Conservation (phyloP, 2,113 vertebrate genomes). For the Solea senegalensis region DNA sequence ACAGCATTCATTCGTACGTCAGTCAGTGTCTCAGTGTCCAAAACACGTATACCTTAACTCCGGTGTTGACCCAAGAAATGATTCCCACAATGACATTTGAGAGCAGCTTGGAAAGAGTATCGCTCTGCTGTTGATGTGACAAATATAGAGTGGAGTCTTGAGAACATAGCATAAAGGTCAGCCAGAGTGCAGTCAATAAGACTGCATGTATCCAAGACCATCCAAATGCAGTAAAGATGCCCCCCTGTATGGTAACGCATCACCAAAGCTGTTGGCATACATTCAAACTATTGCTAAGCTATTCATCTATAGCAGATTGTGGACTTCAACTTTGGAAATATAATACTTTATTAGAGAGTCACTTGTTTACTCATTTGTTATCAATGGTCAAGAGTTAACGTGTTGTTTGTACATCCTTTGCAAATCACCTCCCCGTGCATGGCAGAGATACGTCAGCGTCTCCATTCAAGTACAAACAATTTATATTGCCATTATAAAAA, state of each 20-base stretch:
- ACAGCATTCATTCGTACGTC: conserved; percentile 10
- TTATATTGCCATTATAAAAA: conserved; percentile 16
- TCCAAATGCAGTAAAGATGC: conserved; percentile 50
- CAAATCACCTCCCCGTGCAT: conserved; percentile 25
- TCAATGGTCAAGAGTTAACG: conserved; percentile 41
- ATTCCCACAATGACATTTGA: conserved; percentile 77
- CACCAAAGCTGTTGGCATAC: conserved; percentile 30
- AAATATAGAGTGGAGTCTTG: conserved; percentile 78
- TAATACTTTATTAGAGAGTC: conserved; percentile 54
- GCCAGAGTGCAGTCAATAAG: conserved; percentile 70
- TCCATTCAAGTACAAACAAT: background rate
- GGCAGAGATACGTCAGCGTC: conserved; percentile 12
- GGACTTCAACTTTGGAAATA: conserved; percentile 45
- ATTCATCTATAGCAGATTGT: conserved; percentile 26
- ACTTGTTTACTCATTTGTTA: conserved; percentile 57
- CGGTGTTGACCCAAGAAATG: conserved; percentile 57
- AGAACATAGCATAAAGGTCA: conserved; percentile 76
- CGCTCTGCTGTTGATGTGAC: conserved; percentile 76
- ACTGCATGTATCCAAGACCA: conserved; percentile 46
- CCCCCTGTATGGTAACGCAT: conserved; percentile 41
- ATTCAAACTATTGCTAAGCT: conserved; percentile 43
- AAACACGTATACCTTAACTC: conserved; percentile 66
- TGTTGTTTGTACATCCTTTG: conserved; percentile 59
- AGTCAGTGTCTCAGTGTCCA: conserved; percentile 51
- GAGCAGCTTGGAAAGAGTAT: conserved; percentile 74